phyloP scores from a whole-genome alignment of 2,888 invertebrate species.

The Drosophila tripunctata region DNA sequence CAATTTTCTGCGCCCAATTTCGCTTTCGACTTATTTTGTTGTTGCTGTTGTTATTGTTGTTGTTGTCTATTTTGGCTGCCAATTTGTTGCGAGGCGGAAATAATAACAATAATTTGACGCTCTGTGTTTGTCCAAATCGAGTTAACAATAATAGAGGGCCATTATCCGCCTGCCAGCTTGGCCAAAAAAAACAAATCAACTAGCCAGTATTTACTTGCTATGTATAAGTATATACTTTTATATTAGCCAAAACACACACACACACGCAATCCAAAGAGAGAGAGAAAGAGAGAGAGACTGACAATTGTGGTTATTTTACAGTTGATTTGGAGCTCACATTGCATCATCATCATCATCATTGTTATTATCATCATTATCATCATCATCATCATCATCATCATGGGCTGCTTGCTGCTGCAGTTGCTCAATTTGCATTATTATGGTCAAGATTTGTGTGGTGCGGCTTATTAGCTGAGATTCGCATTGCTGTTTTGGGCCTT shows the following conservation, averaged over 20 bases:
- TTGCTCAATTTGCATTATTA: conserved; percentile 77
- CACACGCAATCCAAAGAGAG: too few relatives aligned
- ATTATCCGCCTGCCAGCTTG: conserved; percentile 49
- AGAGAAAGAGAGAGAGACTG: conserved; percentile 10
- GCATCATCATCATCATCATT: conserved; percentile 44
- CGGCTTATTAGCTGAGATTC: conserved; percentile 64
- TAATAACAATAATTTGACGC: conserved; percentile 77
- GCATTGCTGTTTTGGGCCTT: conserved; percentile 25
- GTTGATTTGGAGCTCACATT: conserved; percentile 54
- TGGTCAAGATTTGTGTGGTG: conserved; percentile 51
- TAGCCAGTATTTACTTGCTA: conserved; percentile 13
- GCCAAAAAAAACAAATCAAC: conserved; percentile 47
- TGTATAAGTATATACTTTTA: conserved; percentile 5
- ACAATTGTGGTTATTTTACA: conserved; percentile 50
- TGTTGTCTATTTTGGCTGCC: conserved; percentile 53
- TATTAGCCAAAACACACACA: conserved; percentile 24
- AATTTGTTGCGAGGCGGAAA: conserved; percentile 61
- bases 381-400: background rate
- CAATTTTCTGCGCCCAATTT: conserved; percentile 60
- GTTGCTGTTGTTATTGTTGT: conserved; percentile 6
- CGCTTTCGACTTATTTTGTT: conserved; percentile 38
- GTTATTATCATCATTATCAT: background rate
- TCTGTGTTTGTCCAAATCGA: conserved; percentile 77
- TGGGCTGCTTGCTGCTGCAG: conserved; percentile 34
- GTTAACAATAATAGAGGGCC: conserved; percentile 72